Base-by-base conservation (phyloP, 2,797 vertebrate genomes). In the Poecilia gillii region DNA sequence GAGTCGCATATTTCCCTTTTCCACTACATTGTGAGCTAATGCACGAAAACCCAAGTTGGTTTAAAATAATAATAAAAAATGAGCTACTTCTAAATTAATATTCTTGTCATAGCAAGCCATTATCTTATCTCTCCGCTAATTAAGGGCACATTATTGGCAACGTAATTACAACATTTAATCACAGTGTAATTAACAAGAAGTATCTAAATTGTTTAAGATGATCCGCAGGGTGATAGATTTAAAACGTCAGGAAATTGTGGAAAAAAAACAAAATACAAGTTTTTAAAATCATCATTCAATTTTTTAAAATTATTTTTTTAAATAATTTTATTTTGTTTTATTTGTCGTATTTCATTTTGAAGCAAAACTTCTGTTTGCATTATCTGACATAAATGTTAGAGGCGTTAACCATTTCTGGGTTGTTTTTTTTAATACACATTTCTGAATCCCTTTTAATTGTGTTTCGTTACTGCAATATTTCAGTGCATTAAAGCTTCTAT, bases 121-220 rank as follows among this genome's bases (percentile, higher is more conserved):
- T 97, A 97, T 97, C 96, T 96, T 96, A 97, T 96, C 95, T 94
- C 92, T 94, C 92, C 92, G 94, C 95, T 97, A 97, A 98, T 98
- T 97, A 97, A 95, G 92, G 39, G 92, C 93, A 95, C 94, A 96
- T 96, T 94, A 92, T 96, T 95, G 94, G 91, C 95, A 95, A 97
- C 96, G 95, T 95, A 96, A 97, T 98, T 97, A 97, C 96, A 94
- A 97, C 94, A 95, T 96, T 96, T 96, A 96, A 97, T 97, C 96
- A 97, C 94, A 92, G 93, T 93, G 94, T 98, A 97, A 98, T 99
- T 97, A 99, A 97, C 96, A 95, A 82, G 96, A 95, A 85, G 91
- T 95, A 96, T 97, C 95, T 96, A 93, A 96, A 97, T 96, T 96
- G 95, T 95, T 97, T 96, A 93, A 96, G 96, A 93, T 96, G 87